Conservation (phyloP, 2,797 vertebrate species). For the Capromys pilorides region DNA sequence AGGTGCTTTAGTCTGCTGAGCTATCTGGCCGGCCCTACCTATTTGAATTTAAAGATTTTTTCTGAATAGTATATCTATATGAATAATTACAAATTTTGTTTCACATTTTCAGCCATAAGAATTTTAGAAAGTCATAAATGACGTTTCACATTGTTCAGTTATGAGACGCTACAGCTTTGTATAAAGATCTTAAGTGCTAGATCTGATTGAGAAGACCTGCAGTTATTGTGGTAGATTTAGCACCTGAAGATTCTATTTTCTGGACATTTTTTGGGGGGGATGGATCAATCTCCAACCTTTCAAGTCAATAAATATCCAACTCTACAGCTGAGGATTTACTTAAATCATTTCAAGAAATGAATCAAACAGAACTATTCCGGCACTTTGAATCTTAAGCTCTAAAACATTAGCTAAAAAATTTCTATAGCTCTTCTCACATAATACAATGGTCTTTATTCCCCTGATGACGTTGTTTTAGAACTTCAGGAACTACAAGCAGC, state of each 20-base stretch:
- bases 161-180: background rate
- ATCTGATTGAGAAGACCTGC: background rate
- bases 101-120: background rate
- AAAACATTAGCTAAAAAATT: background rate
- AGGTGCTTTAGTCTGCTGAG: no score
- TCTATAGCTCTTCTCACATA: background rate
- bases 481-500: background rate
- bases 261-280: background rate
- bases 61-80: background rate
- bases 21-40: slow-evolving; percentile 7
- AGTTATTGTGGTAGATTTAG: background rate
- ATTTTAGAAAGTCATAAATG: background rate
- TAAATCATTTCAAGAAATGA: background rate
- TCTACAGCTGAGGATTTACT: background rate
- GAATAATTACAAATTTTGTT: background rate
- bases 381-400: background rate
- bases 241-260: background rate
- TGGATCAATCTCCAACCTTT: background rate
- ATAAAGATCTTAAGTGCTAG: no score
- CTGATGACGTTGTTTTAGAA: background rate
- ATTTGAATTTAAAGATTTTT: slow-evolving; percentile 63
- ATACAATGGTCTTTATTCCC: background rate
- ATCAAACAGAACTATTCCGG: background rate
- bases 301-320: background rate
- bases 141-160: background rate